These are phyloP conservation scores for Microtus ochrogaster DNA, from an alignment of 2,113 vertebrate species.

Conservation along the genomic window DNA sequence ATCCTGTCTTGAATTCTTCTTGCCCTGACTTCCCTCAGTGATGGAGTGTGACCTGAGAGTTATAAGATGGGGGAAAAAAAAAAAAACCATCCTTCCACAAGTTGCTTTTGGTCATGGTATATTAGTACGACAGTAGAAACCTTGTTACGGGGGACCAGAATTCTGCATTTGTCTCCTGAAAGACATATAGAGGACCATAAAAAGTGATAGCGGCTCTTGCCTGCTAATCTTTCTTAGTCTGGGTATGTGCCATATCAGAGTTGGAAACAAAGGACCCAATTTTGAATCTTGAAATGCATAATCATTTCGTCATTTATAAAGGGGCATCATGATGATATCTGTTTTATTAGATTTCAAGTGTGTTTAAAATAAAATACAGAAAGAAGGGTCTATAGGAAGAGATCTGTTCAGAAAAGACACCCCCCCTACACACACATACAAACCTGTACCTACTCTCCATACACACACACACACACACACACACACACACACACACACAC, in stretches of 20 bases:
- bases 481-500: no score
- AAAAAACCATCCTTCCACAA: neutral
- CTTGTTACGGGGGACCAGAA: no score
- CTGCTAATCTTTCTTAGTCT: constrained; percentile 3
- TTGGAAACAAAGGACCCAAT: neutral
- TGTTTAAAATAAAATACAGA: neutral
- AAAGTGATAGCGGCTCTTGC: neutral
- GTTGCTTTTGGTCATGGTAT: neutral
- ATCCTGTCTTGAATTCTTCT: neutral
- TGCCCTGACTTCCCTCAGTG: neutral
- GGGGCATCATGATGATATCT: neutral
- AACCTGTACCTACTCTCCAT: neutral
- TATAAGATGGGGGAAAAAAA: neutral
- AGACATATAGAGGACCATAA: neutral
- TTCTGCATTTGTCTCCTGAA: neutral
- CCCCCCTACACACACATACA: neutral
- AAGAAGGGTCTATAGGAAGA: constrained; percentile 14
- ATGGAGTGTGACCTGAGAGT: neutral
- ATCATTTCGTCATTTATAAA: neutral
- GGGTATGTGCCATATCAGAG: neutral
- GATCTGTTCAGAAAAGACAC: neutral
- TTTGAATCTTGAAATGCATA: constrained; percentile 17
- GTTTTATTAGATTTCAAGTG: neutral
- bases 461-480: neutral
- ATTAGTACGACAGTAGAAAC: neutral